Conservation (phyloP, 2,888 invertebrate genomes). For the Phaedon cochleariae region DNA sequence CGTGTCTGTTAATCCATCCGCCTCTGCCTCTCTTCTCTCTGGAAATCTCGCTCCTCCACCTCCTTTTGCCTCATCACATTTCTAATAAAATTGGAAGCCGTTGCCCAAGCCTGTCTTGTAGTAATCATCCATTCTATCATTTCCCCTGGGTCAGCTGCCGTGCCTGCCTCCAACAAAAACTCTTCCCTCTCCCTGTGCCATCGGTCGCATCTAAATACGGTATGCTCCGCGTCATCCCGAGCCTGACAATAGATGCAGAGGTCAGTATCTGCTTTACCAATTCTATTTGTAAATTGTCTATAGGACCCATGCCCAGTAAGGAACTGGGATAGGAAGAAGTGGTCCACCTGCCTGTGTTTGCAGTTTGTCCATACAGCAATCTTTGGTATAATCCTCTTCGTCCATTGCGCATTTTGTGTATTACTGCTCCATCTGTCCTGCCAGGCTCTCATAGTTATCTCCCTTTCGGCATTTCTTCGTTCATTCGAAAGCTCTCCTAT, state of each 20-base stretch:
- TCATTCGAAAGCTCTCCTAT: background rate
- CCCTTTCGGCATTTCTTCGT: background rate
- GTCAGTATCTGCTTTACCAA: background rate
- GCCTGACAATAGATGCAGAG: background rate
- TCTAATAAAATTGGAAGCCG: too few species aligned
- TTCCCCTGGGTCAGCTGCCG: background rate
- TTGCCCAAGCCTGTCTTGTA: background rate
- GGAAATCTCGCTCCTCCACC: too few species aligned
- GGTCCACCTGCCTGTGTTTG: background rate
- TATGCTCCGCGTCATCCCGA: background rate
- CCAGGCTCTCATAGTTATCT: background rate
- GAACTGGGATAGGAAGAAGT: background rate
- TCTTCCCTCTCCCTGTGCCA: background rate
- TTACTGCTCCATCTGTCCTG: constrained; percentile 12
- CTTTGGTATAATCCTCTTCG: background rate
- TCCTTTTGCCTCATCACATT: too few species aligned
- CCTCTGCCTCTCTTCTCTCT: too few species aligned
- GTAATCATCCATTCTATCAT: background rate
- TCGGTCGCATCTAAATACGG: background rate
- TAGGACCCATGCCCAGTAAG: background rate
- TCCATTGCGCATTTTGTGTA: background rate
- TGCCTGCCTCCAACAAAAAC: background rate
- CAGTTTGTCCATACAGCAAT: background rate
- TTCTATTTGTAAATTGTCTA: background rate
- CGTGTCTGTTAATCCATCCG: background rate